Conservation (phyloP, 2,797 vertebrate genomes). For the Paratrypauchen microcephalus region DNA sequence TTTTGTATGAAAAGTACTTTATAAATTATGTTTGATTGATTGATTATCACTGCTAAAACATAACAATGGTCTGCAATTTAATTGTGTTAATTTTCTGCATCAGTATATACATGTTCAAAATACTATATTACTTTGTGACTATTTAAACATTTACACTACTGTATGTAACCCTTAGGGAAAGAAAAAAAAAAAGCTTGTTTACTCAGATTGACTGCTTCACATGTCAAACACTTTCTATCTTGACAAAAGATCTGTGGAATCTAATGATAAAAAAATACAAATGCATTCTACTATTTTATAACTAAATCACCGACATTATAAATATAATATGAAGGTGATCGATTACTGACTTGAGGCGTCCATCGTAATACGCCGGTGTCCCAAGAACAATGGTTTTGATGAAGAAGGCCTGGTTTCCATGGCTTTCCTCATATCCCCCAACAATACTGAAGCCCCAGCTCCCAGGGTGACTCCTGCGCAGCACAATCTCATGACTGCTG, state of each 20-base stretch:
- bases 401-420: constrained; percentile 98
- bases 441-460: constrained; percentile 99
- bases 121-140: neutral
- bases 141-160: neutral
- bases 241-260: too few relatives aligned
- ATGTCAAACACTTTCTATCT: too few relatives aligned
- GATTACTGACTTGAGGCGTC: constrained; percentile 91
- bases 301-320: constrained; percentile 5
- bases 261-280: too few relatives aligned
- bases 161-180: neutral
- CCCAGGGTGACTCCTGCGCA: constrained; percentile 90
- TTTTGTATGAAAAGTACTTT: too few relatives aligned
- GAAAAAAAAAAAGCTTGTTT: too few relatives aligned
- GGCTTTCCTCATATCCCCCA: constrained; percentile 95
- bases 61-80: too few relatives aligned
- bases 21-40: too few relatives aligned
- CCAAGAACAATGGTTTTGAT: constrained; percentile 98
- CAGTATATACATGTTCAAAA: neutral
- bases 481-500: constrained; percentile 92
- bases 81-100: neutral
- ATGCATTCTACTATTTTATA: constrained; percentile 6
- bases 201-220: too few relatives aligned
- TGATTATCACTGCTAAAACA: neutral
- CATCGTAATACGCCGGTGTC: constrained; percentile 98
- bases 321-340: neutral